phyloP scores from a whole-genome alignment of 2,113 vertebrate genomes.

The Engraulis encrasicolus region DNA sequence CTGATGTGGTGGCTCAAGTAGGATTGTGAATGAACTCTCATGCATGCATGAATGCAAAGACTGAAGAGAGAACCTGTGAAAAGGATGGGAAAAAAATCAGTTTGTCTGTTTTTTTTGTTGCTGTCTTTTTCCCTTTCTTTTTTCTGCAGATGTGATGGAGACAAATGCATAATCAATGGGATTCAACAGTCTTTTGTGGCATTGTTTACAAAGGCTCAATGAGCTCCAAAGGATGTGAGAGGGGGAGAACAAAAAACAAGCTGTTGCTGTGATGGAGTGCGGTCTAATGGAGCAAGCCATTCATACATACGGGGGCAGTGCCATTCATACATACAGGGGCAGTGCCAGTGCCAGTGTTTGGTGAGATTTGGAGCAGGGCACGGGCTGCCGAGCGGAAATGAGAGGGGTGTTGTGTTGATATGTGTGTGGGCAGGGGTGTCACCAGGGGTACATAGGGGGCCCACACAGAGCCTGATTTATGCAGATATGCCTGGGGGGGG shows the following conservation, averaged over 20 bases:
- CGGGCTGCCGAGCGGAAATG: background rate
- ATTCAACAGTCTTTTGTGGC: background rate
- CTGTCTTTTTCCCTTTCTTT: too few relatives aligned
- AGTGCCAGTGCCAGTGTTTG: background rate
- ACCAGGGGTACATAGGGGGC: too few relatives aligned
- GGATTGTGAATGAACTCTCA: background rate
- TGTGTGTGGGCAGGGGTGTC: too few relatives aligned
- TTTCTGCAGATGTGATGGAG: background rate
- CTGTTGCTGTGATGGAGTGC: constrained; percentile 33
- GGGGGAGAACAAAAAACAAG: constrained; percentile 32
- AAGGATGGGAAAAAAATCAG: background rate
- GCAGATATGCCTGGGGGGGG: too few relatives aligned
- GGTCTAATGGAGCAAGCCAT: constrained; percentile 42
- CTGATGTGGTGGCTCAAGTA: background rate
- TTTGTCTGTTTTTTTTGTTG: too few relatives aligned
- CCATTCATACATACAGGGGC: too few relatives aligned
- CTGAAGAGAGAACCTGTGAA: background rate
- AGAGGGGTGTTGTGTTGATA: background rate
- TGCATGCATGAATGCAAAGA: background rate
- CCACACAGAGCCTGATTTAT: too few relatives aligned
- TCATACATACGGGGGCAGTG: constrained; percentile 5
- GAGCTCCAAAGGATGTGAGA: constrained; percentile 47
- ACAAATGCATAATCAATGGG: background rate
- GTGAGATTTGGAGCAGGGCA: constrained; percentile 33
- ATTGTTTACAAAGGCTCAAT: constrained; percentile 19